Evolutionary conservation across 2,113 vertebrate species (phyloP), one percentile per base, ranked within the genome.

Genomic region (Maccullochella peelii): DNA sequence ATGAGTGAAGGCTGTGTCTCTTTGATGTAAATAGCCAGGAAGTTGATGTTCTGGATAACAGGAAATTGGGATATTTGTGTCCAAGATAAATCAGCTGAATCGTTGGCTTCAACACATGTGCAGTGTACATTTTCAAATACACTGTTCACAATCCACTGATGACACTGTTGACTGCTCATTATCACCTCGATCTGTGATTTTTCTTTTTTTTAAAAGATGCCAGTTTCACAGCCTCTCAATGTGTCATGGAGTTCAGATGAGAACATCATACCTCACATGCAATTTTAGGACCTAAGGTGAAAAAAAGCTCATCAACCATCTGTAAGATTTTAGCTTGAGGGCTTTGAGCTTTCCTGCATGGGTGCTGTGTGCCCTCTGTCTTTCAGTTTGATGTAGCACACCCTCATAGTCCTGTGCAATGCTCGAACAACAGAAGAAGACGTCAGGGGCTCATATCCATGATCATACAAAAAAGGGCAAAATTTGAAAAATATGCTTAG

Each of bases 111-210:
- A 78, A 47, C 74, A 79, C 57, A 57, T 57, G 59, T 58, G 66
- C 12, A 58, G 54, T 42, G 68, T 77, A 38, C 16, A 57, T 58
- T 65, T 75, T 68, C 50, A 55, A 38, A 84, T 66, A 21, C 8
- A 27, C 36, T 16, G 49, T 74, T 86, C 62, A 66, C 70, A 69
- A 81, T 38, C 49, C 18, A 61, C 55, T 8, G 10, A 49, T 71
- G 36, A 36, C 78, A 49, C 63, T 25, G 62, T 3, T 55, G 6
- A 33, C 73, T 76, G 73, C 63, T 86, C 69, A 79, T 92, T 82
- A 90, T 83, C 90, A 88, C 85, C 76, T 83, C n/a, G 6, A 77
- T 71, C 67, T 82, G 86, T 50, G 65, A n/a, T n/a, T n/a, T n/a
- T n/a, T n/a, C n/a, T n/a, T n/a, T n/a, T n/a, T n/a, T 10, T 38